Conservation (phyloP, 2,113 vertebrate genomes). For the Stomatorhinus ivindoensis region DNA sequence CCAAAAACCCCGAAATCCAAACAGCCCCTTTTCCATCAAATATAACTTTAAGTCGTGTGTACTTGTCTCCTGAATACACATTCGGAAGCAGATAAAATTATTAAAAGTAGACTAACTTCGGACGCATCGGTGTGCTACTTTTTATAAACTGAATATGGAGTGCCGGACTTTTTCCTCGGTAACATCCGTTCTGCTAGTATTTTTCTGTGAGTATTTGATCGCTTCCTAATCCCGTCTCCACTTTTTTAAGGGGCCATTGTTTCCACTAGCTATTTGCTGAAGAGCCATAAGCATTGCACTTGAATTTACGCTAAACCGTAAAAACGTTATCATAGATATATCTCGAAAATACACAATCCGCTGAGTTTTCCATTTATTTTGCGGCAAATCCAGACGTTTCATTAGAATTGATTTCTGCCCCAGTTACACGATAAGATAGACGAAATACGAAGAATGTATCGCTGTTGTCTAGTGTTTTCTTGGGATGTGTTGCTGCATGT, state of each 20-base stretch:
- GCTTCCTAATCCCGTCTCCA: slow-evolving; percentile 35
- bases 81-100: background rate
- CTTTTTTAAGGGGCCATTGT: slow-evolving; percentile 25
- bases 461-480: background rate
- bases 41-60: slow-evolving; percentile 16
- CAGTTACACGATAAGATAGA: background rate
- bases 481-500: background rate
- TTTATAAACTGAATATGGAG: slow-evolving; percentile 51
- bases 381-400: background rate
- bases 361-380: background rate
- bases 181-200: slow-evolving; percentile 55
- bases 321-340: background rate
- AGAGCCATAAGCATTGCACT: background rate
- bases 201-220: slow-evolving; percentile 61
- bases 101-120: slow-evolving; percentile 30
- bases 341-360: background rate
- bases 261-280: slow-evolving; percentile 4
- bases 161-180: slow-evolving; percentile 37
- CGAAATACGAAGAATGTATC: background rate
- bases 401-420: background rate
- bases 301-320: background rate
- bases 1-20: slow-evolving; percentile 26
- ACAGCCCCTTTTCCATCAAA: slow-evolving; percentile 23
- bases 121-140: slow-evolving; percentile 29
- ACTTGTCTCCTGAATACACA: slow-evolving; percentile 30